Conservation (phyloP, 2,888 invertebrate genomes). For the Amiota mariae region DNA sequence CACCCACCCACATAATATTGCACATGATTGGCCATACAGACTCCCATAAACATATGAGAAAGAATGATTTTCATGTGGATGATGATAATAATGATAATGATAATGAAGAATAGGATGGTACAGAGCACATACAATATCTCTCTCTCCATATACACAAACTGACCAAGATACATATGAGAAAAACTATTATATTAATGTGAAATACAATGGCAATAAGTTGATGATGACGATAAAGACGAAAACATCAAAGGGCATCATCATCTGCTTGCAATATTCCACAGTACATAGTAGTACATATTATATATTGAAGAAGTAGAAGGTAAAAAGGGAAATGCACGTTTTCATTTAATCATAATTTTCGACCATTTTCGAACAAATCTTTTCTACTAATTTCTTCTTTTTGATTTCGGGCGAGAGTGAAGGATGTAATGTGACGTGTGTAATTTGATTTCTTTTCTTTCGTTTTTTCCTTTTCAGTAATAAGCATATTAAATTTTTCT, state of each 20-base stretch:
- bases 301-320: neutral
- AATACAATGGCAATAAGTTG: slow-evolving; percentile 6
- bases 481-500: neutral
- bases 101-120: neutral
- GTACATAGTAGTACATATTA: too few species aligned
- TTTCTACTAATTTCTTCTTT: neutral
- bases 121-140: too few species aligned
- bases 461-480: slow-evolving; percentile 3
- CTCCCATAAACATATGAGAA: neutral
- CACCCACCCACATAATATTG: slow-evolving; percentile 37
- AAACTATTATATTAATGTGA: neutral
- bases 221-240: neutral
- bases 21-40: neutral
- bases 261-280: neutral
- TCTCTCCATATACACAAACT: slow-evolving; percentile 10
- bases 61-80: neutral
- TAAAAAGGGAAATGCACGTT: slow-evolving; percentile 32
- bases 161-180: neutral
- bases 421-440: neutral
- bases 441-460: neutral
- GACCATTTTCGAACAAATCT: slow-evolving; percentile 2
- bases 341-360: slow-evolving; percentile 43
- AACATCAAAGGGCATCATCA: neutral
- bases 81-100: neutral
- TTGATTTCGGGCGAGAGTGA: neutral